A percentile compares a stretch with the other conserved stretches of the same genome.
These are phyloP conservation scores for Diogma glabrata DNA, from an alignment of 2,888 invertebrate species.

Conservation along the genomic window DNA sequence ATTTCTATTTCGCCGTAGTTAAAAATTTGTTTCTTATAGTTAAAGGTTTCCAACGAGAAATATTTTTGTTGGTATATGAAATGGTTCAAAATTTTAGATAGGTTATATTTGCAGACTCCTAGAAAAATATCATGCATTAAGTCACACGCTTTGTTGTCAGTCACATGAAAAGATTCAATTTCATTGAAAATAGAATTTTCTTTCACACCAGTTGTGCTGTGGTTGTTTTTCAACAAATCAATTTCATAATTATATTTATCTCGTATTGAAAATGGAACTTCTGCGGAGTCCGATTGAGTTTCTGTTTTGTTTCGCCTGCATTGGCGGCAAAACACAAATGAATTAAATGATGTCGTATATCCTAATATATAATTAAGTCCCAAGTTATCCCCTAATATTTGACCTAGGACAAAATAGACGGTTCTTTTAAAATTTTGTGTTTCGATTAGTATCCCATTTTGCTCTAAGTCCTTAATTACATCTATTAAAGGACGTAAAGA, in stretches of 20 bases:
- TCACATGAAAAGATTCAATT: no score
- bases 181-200: constrained; percentile 9
- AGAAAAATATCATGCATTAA: constrained; percentile 12
- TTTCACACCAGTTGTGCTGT: background rate
- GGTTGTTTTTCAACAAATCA: background rate
- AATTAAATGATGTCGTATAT: background rate
- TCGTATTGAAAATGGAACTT: background rate
- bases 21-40: constrained; percentile 13
- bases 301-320: background rate
- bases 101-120: constrained; percentile 7
- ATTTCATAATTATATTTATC: background rate
- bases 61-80: constrained; percentile 8
- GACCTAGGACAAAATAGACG: background rate
- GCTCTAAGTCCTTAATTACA: background rate
- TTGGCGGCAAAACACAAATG: background rate
- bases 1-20: constrained; percentile 14
- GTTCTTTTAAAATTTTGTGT: background rate
- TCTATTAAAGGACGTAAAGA: background rate
- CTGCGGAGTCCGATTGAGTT: background rate
- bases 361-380: background rate
- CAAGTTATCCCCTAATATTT: background rate
- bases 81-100: constrained; percentile 2
- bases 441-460: background rate
- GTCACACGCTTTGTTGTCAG: constrained; percentile 4
- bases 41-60: constrained; percentile 1